A percentile compares a stretch with the other conserved stretches of the same genome.
Evolutionary conservation across 2,797 vertebrate genomes (phyloP).

Genomic region (Xyrichtys novacula): DNA sequence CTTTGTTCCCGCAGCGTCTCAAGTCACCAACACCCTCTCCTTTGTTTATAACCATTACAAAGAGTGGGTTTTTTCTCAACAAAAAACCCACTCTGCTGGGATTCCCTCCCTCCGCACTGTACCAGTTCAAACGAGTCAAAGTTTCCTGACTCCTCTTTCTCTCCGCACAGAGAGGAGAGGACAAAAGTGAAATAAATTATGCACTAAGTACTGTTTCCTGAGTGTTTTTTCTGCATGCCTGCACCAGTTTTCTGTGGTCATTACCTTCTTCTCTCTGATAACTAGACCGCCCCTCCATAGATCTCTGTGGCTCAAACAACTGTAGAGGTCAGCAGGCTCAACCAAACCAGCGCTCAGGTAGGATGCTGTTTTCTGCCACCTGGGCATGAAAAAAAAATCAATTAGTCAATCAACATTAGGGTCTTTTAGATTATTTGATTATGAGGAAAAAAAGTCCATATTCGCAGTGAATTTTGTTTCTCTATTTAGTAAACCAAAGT

Average conservation of each 20-base stretch:
- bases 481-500: background rate
- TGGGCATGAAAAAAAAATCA: conserved; percentile 21
- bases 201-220: background rate
- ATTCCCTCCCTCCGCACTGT: background rate
- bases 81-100: conserved; percentile 4
- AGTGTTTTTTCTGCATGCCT: background rate
- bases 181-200: conserved; percentile 9
- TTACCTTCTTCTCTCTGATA: conserved; percentile 81
- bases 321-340: conserved; percentile 44
- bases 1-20: conserved; percentile 6
- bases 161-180: background rate
- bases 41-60: conserved; percentile 21
- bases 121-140: background rate
- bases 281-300: conserved; percentile 76
- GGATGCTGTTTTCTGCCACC: conserved; percentile 75
- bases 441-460: background rate
- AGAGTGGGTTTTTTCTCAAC: conserved; percentile 1
- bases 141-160: background rate
- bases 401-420: background rate
- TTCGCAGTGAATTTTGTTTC: background rate
- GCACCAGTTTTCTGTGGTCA: background rate
- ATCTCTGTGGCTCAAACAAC: conserved; percentile 59
- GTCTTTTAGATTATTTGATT: background rate
- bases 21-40: conserved; percentile 12
- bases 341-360: conserved; percentile 66